phyloP scores from a whole-genome alignment of 2,113 vertebrate species.

The Diadophis punctatus region DNA sequence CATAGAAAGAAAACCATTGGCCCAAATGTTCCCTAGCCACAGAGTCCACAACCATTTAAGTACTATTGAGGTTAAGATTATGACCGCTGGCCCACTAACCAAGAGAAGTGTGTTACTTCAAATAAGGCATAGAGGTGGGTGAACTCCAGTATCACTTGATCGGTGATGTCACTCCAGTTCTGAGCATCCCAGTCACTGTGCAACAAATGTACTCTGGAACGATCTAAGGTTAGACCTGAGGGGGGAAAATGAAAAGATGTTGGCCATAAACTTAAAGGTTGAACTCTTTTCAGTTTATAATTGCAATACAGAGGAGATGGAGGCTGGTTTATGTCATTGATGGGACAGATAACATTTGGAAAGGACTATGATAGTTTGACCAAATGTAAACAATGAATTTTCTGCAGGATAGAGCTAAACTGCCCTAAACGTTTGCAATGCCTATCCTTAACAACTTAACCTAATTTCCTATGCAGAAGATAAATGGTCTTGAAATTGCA shows the following conservation, averaged over 20 bases:
- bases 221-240: conserved; percentile 80
- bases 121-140: conserved; percentile 89
- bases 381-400: not conserved
- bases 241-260: not conserved
- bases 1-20: not conserved
- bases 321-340: not conserved
- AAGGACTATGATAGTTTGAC: not conserved
- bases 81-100: conserved; percentile 70
- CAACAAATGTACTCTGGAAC: conserved; percentile 78
- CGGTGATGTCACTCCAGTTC: conserved; percentile 89
- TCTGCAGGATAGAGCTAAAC: not conserved
- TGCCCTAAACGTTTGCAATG: conserved; percentile 20
- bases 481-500: not conserved
- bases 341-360: not conserved
- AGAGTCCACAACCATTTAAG: not conserved
- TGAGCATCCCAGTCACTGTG: conserved; percentile 77
- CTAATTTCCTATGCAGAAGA: not conserved
- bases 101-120: conserved; percentile 91
- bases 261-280: not conserved
- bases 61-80: not conserved
- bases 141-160: conserved; percentile 80
- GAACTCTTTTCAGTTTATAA: not conserved
- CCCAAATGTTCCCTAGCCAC: not conserved
- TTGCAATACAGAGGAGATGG: not conserved
- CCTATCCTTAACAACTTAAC: not conserved